Evolutionary conservation across 2,888 invertebrate genomes (phyloP).

Genomic region (Danaus chrysippus): DNA sequence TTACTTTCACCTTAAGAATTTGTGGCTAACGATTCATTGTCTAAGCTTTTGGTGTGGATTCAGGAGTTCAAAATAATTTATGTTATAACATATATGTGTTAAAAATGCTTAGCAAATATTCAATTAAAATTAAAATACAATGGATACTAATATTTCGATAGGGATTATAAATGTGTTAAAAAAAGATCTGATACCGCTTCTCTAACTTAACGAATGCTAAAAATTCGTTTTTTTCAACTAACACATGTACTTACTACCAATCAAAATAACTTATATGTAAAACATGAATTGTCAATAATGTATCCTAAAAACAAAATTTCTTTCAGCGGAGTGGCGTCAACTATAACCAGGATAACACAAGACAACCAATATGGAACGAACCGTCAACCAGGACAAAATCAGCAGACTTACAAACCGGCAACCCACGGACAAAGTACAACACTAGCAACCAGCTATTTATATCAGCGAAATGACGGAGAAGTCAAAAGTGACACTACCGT

Average conservation of each 20-base stretch:
- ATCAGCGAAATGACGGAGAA: slow-evolving; percentile 70
- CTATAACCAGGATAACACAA: slow-evolving; percentile 38
- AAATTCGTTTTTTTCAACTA: too few species aligned
- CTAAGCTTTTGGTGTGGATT: neutral
- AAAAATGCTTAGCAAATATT: too few species aligned
- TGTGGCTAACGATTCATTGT: neutral
- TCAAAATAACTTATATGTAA: neutral
- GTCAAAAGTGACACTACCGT: slow-evolving; percentile 60
- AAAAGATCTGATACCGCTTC: too few species aligned
- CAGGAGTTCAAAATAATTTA: too few species aligned
- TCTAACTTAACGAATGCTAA: too few species aligned
- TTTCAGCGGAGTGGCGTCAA: slow-evolving; percentile 37
- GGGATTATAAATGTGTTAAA: too few species aligned
- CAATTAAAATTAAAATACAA: too few species aligned
- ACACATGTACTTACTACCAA: neutral
- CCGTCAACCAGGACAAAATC: slow-evolving; percentile 34
- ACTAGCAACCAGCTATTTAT: slow-evolving; percentile 76
- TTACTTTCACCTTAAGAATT: neutral
- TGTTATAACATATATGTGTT: too few species aligned
- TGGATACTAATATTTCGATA: too few species aligned
- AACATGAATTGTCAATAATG: slow-evolving; percentile 3
- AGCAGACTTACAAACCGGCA: slow-evolving; percentile 36
- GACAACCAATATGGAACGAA: slow-evolving; percentile 32
- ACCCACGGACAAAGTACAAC: slow-evolving; percentile 51
- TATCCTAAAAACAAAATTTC: neutral